phyloP scores from a whole-genome alignment of 2,113 vertebrate genomes.

The Onychorhynchus coronatus region DNA sequence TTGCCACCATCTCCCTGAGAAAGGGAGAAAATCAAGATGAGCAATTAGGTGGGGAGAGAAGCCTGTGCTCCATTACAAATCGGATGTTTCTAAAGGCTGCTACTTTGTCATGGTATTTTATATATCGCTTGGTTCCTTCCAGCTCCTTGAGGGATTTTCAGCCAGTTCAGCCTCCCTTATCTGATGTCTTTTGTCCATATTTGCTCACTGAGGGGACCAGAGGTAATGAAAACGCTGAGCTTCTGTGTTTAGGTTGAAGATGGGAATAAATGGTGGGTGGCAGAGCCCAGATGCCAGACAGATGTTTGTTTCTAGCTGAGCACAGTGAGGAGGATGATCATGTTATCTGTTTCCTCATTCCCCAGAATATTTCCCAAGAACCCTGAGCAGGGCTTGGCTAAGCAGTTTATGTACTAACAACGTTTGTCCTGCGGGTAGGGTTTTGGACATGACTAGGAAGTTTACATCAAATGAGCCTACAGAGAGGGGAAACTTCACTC shows the following conservation, averaged over 20 bases:
- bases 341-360: not conserved
- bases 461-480: not conserved
- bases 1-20: not conserved
- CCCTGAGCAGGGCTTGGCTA: not conserved
- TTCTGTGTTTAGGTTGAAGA: not conserved
- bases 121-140: not conserved
- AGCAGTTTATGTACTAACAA: not conserved
- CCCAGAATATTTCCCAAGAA: conserved; percentile 1
- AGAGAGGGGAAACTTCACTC: not conserved
- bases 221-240: not conserved
- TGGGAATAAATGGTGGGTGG: not conserved
- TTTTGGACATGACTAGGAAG: conserved; percentile 11
- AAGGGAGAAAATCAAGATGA: not conserved
- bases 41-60: not conserved
- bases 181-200: not conserved
- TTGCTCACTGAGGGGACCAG: not conserved
- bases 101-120: not conserved
- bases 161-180: not conserved
- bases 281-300: conserved; percentile 19
- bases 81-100: not conserved
- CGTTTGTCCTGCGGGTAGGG: not conserved
- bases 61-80: not conserved
- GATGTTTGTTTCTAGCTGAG: not conserved
- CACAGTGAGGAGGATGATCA: not conserved
- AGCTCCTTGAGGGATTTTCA: not conserved